phyloP scores from a whole-genome alignment of 2,797 vertebrate genomes.

The Decapterus maruadsi region DNA sequence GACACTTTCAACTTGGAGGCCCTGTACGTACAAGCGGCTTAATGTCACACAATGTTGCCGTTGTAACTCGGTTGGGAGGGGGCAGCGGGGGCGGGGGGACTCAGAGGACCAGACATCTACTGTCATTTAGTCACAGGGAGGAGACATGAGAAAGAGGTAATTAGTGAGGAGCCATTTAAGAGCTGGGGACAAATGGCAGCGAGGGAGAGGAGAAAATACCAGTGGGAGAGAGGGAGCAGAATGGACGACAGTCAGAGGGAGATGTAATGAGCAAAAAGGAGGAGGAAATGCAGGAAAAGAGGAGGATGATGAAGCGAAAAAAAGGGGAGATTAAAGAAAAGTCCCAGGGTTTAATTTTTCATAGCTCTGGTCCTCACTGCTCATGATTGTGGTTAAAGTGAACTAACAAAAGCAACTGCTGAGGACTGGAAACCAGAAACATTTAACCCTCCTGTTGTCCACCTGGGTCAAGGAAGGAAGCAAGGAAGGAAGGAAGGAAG shows the following conservation, averaged over 20 bases:
- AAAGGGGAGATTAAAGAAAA: slow-evolving; percentile 23
- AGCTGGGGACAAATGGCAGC: slow-evolving; percentile 35
- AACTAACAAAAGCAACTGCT: slow-evolving; percentile 3
- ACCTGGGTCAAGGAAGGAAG: too few species aligned
- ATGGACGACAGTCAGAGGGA: slow-evolving; percentile 16
- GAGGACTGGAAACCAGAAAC: slow-evolving; percentile 7
- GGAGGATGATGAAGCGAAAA: slow-evolving; percentile 14
- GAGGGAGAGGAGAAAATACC: slow-evolving; percentile 36
- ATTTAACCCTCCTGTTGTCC: too few species aligned
- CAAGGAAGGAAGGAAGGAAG: too few species aligned
- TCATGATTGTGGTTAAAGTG: not conserved
- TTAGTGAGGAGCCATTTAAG: slow-evolving; percentile 67
- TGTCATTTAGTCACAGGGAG: slow-evolving; percentile 66
- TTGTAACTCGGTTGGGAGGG: slow-evolving; percentile 39
- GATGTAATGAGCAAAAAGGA: slow-evolving; percentile 25
- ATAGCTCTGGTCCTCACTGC: not conserved
- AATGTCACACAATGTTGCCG: slow-evolving; percentile 68
- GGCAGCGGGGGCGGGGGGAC: slow-evolving; percentile 19
- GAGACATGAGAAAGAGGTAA: slow-evolving; percentile 62
- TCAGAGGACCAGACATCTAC: slow-evolving; percentile 58
- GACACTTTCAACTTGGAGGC: slow-evolving; percentile 63
- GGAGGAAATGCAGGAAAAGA: slow-evolving; percentile 23
- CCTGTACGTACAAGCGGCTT: slow-evolving; percentile 54
- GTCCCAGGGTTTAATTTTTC: not conserved
- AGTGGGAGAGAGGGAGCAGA: slow-evolving; percentile 24